Conservation (phyloP, 2,888 invertebrate species). For the Cerastis rubricosa region DNA sequence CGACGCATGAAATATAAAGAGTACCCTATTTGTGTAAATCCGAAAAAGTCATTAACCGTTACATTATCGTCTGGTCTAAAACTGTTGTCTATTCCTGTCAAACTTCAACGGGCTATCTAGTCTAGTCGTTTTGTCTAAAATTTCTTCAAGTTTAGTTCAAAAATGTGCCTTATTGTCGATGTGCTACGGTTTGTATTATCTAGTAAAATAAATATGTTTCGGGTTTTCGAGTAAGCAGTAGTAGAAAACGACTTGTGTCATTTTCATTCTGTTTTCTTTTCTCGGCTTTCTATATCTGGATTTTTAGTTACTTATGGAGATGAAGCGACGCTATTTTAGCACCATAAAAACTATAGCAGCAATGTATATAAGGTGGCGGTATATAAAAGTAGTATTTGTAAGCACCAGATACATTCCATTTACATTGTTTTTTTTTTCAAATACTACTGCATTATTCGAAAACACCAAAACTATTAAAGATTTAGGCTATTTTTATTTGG, state of each 20-base stretch:
- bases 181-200: constrained; percentile 51
- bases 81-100: constrained; percentile 51
- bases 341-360: constrained; percentile 51
- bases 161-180: constrained; percentile 61
- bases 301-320: constrained; percentile 5
- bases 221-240: constrained; percentile 43
- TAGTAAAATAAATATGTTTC: constrained; percentile 54
- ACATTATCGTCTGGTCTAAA: constrained; percentile 53
- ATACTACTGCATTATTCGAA: constrained; percentile 27
- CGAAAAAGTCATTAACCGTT: constrained; percentile 45
- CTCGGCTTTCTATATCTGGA: background rate
- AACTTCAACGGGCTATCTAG: constrained; percentile 42
- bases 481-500: constrained; percentile 66
- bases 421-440: background rate
- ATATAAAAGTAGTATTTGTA: constrained; percentile 9
- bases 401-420: constrained; percentile 27
- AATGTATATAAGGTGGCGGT: constrained; percentile 33
- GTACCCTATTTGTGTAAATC: constrained; percentile 52
- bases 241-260: background rate
- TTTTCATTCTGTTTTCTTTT: background rate
- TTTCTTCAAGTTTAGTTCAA: constrained; percentile 42
- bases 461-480: constrained; percentile 36
- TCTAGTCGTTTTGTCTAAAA: constrained; percentile 41
- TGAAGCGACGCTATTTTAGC: constrained; percentile 46
- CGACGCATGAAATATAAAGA: constrained; percentile 28